Evolutionary conservation across 1,140 invertebrate species (phyloP).

Genomic region (Zeugodacus cucurbitae): DNA sequence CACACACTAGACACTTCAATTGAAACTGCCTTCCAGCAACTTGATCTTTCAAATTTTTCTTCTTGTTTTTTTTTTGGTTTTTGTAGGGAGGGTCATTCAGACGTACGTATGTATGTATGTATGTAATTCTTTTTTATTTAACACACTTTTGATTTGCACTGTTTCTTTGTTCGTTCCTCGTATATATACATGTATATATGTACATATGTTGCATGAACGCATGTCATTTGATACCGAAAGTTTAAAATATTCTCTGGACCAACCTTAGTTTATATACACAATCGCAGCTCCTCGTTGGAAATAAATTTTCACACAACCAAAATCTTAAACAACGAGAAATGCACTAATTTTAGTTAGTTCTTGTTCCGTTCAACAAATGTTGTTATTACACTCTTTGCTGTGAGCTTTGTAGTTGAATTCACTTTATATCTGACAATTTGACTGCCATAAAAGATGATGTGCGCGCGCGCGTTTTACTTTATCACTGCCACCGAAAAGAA

Average conservation of each 20-base stretch:
- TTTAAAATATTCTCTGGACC: too few relatives aligned
- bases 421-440: not conserved
- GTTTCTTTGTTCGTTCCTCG: not conserved
- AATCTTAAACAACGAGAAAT: not conserved
- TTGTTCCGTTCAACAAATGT: not conserved
- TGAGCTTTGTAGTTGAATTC: not conserved
- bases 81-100: too few relatives aligned
- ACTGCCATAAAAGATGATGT: not conserved
- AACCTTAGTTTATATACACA: not conserved
- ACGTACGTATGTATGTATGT: not conserved
- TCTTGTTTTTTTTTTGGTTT: not conserved
- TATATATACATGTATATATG: not conserved
- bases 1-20: not conserved
- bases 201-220: not conserved
- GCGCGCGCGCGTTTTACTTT: constrained; percentile 42
- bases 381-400: too few relatives aligned
- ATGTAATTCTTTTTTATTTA: not conserved
- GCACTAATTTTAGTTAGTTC: not conserved
- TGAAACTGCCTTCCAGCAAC: not conserved
- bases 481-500: constrained; percentile 54
- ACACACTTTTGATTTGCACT: not conserved
- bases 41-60: not conserved
- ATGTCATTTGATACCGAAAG: not conserved
- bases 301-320: not conserved
- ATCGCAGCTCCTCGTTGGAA: not conserved